Evolutionary conservation across 2,797 vertebrate species (phyloP).

Genomic region (Betta splendens): DNA sequence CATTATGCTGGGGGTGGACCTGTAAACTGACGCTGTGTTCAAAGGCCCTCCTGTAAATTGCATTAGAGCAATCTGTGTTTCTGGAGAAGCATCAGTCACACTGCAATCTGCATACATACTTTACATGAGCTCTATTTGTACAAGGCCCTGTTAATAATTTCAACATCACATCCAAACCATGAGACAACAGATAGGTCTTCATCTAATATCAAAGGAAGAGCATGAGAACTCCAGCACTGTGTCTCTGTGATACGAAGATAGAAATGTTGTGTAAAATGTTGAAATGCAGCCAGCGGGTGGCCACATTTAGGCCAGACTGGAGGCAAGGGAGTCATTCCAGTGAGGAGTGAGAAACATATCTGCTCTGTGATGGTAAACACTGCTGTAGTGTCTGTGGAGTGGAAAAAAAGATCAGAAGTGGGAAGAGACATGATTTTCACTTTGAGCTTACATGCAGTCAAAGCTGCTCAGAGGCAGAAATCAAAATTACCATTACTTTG

Average conservation of each 20-base stretch:
- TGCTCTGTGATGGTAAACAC: constrained; percentile 21
- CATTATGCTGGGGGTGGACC: not conserved
- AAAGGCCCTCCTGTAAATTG: constrained; percentile 8
- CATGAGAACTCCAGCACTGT: constrained; percentile 17
- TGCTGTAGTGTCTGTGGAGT: constrained; percentile 7
- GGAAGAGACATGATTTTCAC: too few species aligned
- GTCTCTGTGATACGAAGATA: constrained; percentile 7
- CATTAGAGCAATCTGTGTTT: constrained; percentile 8
- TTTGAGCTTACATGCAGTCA: too few species aligned
- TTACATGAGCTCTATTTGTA: too few species aligned
- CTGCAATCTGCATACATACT: not conserved
- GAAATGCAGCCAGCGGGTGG: constrained; percentile 22
- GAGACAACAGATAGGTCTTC: not conserved
- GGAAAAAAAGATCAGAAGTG: not conserved
- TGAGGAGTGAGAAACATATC: constrained; percentile 1
- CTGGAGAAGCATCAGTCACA: not conserved
- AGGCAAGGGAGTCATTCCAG: constrained; percentile 6
- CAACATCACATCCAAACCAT: not conserved
- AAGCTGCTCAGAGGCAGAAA: too few species aligned
- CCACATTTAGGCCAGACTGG: constrained; percentile 15
- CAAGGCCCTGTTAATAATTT: too few species aligned
- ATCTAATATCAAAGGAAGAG: not conserved
- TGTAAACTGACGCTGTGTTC: not conserved
- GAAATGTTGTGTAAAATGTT: constrained; percentile 12
- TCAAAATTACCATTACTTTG: too few species aligned